These are phyloP conservation scores for Leucoma salicis DNA, from an alignment of 2,888 invertebrate genomes.

Conservation along the genomic window DNA sequence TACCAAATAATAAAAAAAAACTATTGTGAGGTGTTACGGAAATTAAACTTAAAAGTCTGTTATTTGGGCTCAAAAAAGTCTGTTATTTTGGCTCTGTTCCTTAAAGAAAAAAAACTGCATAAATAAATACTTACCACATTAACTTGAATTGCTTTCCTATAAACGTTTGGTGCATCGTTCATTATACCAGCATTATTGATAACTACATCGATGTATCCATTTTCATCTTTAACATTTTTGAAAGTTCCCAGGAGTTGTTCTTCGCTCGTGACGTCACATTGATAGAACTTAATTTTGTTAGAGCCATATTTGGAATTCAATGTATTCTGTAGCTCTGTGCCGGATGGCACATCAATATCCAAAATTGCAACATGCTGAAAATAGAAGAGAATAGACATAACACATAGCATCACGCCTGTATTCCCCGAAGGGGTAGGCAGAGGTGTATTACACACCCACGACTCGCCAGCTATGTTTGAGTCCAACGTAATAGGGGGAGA, in stretches of 20 bases:
- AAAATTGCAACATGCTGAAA: conserved; percentile 43
- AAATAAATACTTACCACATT: conserved; percentile 38
- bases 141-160: conserved; percentile 34
- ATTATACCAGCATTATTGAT: conserved; percentile 36
- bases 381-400: no score
- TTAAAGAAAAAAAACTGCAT: no score
- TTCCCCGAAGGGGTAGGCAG: no score
- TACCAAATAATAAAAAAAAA: no score
- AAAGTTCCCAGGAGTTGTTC: conserved; percentile 26
- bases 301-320: conserved; percentile 41
- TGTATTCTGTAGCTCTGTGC: conserved; percentile 39
- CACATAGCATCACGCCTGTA: no score
- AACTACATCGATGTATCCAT: conserved; percentile 12
- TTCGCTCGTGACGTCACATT: conserved; percentile 47
- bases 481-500: no score
- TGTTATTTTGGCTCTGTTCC: no score
- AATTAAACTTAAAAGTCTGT: no score
- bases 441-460: no score
- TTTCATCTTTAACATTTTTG: conserved; percentile 8
- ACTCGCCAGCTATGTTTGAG: no score
- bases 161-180: conserved; percentile 29
- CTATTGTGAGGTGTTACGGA: no score
- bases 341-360: conserved; percentile 40
- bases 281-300: conserved; percentile 42
- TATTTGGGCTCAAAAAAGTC: no score